Conservation (phyloP, 2,888 invertebrate species). For the Patella depressa region DNA sequence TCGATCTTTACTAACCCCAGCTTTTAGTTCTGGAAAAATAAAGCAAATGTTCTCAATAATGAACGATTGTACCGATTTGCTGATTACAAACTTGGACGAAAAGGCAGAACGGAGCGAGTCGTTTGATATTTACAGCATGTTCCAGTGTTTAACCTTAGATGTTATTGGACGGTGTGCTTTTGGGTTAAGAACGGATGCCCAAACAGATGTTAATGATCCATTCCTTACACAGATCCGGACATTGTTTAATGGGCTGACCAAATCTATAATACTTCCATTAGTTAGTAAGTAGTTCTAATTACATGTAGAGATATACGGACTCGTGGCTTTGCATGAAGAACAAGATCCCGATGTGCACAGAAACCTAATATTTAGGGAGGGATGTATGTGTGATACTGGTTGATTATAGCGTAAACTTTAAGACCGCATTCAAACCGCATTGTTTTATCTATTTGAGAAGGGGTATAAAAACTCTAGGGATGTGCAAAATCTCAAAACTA, state of each 20-base stretch:
- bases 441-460: too few species aligned
- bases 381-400: too few species aligned
- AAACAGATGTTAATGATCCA: constrained; percentile 68
- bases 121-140: constrained; percentile 71
- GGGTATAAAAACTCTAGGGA: too few species aligned
- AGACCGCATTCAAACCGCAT: too few species aligned
- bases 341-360: too few species aligned
- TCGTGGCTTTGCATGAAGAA: too few species aligned
- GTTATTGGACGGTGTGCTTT: constrained; percentile 74
- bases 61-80: constrained; percentile 64
- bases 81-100: constrained; percentile 66
- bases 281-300: constrained; percentile 54
- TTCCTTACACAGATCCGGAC: constrained; percentile 65
- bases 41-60: constrained; percentile 72
- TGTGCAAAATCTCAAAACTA: too few species aligned
- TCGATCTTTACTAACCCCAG: constrained; percentile 72
- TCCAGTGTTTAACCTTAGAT: constrained; percentile 73
- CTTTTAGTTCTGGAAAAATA: constrained; percentile 73
- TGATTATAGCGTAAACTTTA: too few species aligned
- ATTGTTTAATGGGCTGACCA: constrained; percentile 58
- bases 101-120: constrained; percentile 46
- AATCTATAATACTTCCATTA: constrained; percentile 54
- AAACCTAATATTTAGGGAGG: too few species aligned
- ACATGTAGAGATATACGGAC: neutral
- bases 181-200: constrained; percentile 72